Conservation (phyloP, 2,113 vertebrate genomes). For the Neopipo cinnamomea region DNA sequence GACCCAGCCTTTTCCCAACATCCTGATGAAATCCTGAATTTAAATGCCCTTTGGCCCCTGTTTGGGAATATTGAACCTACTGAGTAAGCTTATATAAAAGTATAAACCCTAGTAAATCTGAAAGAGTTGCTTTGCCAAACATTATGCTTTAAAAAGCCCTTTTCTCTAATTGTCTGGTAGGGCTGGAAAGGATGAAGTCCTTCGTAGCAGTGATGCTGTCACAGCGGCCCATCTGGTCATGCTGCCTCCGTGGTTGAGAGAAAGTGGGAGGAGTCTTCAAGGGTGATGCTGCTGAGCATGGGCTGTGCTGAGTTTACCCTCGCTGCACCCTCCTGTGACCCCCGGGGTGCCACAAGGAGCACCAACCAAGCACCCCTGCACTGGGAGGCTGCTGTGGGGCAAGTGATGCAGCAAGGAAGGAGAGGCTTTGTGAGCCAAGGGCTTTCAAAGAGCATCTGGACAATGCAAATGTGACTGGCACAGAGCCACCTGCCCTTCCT, state of each 20-base stretch:
- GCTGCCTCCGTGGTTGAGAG: neutral
- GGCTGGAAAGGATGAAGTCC: neutral
- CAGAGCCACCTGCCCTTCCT: neutral
- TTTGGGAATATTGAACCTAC: neutral
- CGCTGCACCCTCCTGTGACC: neutral
- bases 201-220: neutral
- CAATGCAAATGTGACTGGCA: accelerated
- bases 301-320: neutral
- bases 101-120: neutral
- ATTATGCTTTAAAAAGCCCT: neutral
- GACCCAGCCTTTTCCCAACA: neutral
- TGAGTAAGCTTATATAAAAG: neutral
- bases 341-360: neutral
- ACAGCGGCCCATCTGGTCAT: neutral
- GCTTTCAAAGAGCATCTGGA: neutral
- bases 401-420: neutral
- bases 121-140: neutral
- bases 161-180: neutral
- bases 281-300: neutral
- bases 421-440: neutral
- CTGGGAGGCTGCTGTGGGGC: neutral
- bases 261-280: neutral
- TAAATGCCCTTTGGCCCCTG: neutral
- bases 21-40: neutral
- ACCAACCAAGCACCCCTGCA: neutral